phyloP scores from a whole-genome alignment of 2,888 invertebrate species.

The Bellardia bayeri region DNA sequence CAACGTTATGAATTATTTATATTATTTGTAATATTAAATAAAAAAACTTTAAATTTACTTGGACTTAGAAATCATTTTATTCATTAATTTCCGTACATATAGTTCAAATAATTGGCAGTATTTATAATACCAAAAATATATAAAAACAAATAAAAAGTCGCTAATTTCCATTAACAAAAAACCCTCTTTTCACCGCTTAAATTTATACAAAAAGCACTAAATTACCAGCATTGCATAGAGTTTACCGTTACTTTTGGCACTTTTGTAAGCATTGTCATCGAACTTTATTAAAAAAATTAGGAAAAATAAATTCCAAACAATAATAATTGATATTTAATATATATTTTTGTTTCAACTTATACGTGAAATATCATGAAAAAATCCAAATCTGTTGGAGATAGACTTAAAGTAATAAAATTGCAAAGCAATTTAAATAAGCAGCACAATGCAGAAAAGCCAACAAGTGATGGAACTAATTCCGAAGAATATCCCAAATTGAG shows the following conservation, averaged over 20 bases:
- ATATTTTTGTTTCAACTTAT: background rate
- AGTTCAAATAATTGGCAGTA: too few relatives aligned
- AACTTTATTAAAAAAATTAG: background rate
- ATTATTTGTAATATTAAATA: too few relatives aligned
- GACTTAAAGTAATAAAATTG: conserved; percentile 3
- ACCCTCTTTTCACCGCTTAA: too few relatives aligned
- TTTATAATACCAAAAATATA: too few relatives aligned
- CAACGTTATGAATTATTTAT: too few relatives aligned
- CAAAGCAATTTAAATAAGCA: background rate
- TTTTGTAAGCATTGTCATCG: background rate
- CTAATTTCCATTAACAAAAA: too few relatives aligned
- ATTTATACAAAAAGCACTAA: too few relatives aligned
- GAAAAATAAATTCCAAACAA: background rate
- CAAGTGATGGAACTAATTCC: background rate
- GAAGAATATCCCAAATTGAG: conserved; percentile 51
- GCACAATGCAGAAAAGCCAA: background rate
- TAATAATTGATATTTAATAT: background rate
- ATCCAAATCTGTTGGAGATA: conserved; percentile 2
- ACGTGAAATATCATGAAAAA: background rate
- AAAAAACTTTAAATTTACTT: too few relatives aligned
- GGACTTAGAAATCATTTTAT: too few relatives aligned
- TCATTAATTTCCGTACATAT: too few relatives aligned
- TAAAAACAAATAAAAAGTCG: too few relatives aligned
- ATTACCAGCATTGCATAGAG: too few relatives aligned
- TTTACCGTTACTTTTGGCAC: background rate